Conservation (phyloP, 2,888 invertebrate genomes). For the Carabus problematicus region DNA sequence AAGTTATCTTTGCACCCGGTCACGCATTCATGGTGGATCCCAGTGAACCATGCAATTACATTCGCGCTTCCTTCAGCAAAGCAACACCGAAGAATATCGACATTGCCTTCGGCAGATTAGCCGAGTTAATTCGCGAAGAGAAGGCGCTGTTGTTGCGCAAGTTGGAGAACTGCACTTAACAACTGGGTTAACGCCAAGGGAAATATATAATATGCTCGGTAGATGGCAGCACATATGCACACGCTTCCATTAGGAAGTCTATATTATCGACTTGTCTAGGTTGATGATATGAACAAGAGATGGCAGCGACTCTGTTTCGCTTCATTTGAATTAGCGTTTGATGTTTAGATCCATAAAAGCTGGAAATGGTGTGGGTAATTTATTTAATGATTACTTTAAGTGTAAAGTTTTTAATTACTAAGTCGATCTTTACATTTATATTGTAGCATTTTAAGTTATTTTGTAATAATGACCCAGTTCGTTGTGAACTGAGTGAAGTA, state of each 20-base stretch:
- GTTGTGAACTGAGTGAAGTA: no score
- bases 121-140: slow-evolving; percentile 68
- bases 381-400: no score
- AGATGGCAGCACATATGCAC: slow-evolving; percentile 14
- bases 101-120: slow-evolving; percentile 66
- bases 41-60: slow-evolving; percentile 68
- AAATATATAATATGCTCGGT: neutral
- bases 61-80: slow-evolving; percentile 76
- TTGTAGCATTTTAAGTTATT: no score
- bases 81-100: slow-evolving; percentile 71
- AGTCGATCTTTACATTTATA: no score
- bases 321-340: neutral
- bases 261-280: neutral
- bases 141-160: slow-evolving; percentile 59
- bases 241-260: neutral
- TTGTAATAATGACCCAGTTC: no score
- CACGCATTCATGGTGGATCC: slow-evolving; percentile 74
- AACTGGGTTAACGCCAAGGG: slow-evolving; percentile 8
- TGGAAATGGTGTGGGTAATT: no score
- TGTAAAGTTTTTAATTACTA: no score
- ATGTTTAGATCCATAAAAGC: no score
- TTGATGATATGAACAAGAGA: neutral
- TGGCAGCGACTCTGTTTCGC: neutral
- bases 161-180: slow-evolving; percentile 55
- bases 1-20: slow-evolving; percentile 77